Evolutionary conservation across 2,888 invertebrate species (phyloP).

Genomic region (Drosophila hawaiiensis): DNA sequence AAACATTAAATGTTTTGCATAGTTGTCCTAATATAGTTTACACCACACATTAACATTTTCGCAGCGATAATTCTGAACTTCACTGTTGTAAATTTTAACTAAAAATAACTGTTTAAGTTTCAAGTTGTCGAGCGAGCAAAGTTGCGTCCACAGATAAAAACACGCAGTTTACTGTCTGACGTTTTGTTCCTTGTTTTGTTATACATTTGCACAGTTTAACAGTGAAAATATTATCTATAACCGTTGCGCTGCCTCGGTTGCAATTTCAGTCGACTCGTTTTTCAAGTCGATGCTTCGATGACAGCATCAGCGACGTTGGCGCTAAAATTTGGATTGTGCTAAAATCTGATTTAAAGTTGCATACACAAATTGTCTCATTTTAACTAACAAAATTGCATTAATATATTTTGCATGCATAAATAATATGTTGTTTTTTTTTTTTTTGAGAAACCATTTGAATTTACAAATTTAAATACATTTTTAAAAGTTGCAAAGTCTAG

Average conservation of each 20-base stretch:
- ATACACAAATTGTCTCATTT: not conserved
- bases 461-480: not conserved
- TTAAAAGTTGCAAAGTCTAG: not conserved
- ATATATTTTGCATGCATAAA: not conserved
- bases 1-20: conserved; percentile 34
- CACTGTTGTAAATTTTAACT: conserved; percentile 70
- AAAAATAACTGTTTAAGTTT: conserved; percentile 71
- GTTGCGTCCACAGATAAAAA: conserved; percentile 60
- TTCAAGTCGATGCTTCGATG: conserved; percentile 34
- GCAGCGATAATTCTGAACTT: conserved; percentile 49
- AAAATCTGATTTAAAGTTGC: conserved; percentile 4
- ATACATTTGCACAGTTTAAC: conserved; percentile 74
- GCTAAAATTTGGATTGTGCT: conserved; percentile 35
- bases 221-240: conserved; percentile 82
- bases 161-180: conserved; percentile 75
- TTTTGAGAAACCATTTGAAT: not conserved
- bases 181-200: conserved; percentile 75
- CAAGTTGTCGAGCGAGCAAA: conserved; percentile 52
- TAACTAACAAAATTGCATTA: not conserved
- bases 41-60: conserved; percentile 51
- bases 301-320: conserved; percentile 40
- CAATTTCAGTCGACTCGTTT: conserved; percentile 30
- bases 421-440: not conserved
- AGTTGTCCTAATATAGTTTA: conserved; percentile 29
- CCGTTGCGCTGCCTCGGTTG: conserved; percentile 48